These are phyloP conservation scores for Pipra filicauda DNA, from an alignment of 2,113 vertebrate species.

Conservation along the genomic window DNA sequence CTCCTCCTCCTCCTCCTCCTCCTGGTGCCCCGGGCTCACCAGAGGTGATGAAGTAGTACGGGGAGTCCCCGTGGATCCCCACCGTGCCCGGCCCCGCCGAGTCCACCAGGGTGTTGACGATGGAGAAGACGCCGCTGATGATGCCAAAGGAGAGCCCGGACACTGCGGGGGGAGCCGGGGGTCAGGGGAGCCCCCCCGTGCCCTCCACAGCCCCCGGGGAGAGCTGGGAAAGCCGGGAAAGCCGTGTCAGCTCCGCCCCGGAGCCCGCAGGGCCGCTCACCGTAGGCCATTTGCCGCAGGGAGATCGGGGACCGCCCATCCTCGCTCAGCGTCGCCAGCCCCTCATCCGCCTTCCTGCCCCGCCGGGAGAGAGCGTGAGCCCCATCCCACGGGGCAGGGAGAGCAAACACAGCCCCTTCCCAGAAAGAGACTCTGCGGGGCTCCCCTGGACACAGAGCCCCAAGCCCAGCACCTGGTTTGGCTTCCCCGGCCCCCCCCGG, in stretches of 20 bases:
- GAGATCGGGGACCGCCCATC: conserved; percentile 77
- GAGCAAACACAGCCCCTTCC: too few relatives aligned
- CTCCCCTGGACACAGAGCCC: neutral
- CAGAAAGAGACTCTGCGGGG: accelerated
- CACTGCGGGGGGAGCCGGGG: conserved; percentile 44
- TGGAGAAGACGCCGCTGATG: conserved; percentile 77
- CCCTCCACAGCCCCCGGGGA: neutral
- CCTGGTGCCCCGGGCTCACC: conserved; percentile 23
- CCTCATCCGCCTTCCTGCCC: conserved; percentile 76
- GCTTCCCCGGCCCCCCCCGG: too few relatives aligned
- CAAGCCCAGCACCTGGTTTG: neutral
- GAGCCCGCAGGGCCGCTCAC: conserved; percentile 44
- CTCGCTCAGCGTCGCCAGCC: conserved; percentile 73
- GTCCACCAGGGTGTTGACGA: conserved; percentile 73
- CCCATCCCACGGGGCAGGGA: accelerated
- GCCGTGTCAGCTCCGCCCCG: neutral
- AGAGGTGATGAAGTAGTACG: conserved; percentile 80
- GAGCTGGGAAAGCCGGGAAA: neutral
- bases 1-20: neutral
- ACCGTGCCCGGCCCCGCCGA: conserved; percentile 76
- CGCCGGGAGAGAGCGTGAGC: neutral
- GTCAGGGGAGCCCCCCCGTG: neutral
- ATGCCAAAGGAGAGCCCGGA: conserved; percentile 80
- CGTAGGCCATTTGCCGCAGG: conserved; percentile 78
- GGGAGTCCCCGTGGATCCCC: conserved; percentile 80